Percentiles rank a stretch among this genome's conserved stretches.
phyloP scores from a whole-genome alignment of 1,140 invertebrate genomes.

The Lucilia sericata region DNA sequence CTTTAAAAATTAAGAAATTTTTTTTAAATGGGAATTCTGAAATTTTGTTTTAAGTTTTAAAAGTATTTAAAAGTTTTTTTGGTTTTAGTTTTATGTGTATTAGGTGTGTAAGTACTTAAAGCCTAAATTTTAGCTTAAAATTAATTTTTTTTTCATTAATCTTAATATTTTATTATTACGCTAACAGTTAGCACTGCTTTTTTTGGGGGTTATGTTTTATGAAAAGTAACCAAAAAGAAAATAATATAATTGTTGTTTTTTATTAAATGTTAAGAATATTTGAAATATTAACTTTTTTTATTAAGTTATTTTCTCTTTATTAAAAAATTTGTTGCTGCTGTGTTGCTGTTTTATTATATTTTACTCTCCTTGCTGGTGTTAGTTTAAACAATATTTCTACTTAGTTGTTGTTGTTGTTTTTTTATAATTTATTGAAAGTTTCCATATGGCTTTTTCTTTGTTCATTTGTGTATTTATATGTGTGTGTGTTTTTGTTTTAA shows the following conservation, averaged over 20 bases:
- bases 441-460: background rate
- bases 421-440: slow-evolving; percentile 42
- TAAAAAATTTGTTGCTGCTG: too few species aligned
- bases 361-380: too few species aligned
- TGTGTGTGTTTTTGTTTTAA: background rate
- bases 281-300: too few species aligned
- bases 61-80: slow-evolving; percentile 16
- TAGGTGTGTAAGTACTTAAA: background rate
- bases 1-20: background rate
- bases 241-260: too few species aligned
- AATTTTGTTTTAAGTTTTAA: background rate
- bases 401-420: background rate
- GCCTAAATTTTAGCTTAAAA: slow-evolving; percentile 22
- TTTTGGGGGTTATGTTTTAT: background rate
- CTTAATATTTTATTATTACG: slow-evolving; percentile 2
- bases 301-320: too few species aligned
- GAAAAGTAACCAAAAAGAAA: too few species aligned
- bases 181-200: background rate
- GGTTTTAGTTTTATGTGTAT: background rate
- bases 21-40: background rate
- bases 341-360: too few species aligned
- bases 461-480: slow-evolving; percentile 16
- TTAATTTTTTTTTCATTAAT: slow-evolving; percentile 17
- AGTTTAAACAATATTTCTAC: background rate
- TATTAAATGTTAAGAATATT: too few species aligned